Base-by-base conservation (phyloP, 2,888 invertebrate genomes). In the Odontocolon sp. region DNA sequence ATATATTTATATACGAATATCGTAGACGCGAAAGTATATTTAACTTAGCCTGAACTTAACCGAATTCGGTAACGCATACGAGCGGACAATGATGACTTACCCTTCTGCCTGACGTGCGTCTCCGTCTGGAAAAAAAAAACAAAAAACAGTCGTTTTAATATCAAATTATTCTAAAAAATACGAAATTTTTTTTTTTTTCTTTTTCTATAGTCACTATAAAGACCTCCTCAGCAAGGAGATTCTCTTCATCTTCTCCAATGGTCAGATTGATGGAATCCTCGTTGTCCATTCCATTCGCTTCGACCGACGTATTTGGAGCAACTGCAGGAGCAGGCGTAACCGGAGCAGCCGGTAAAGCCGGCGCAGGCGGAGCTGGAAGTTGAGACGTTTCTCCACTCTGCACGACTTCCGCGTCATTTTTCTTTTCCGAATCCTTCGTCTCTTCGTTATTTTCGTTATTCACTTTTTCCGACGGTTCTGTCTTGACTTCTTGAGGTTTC, bases 181-280 rank as follows among this genome's bases (percentile, higher is more conserved):
- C n/a, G n/a, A n/a, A n/a, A n/a, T n/a, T n/a, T n/a, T n/a, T n/a
- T n/a, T n/a, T n/a, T n/a, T n/a, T n/a, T n/a, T n/a, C n/a, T n/a
- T n/a, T n/a, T n/a, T n/a, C n/a, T n/a, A n/a, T n/a, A n/a, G n/a
- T n/a, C n/a, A n/a, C 8, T 18, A 47, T 59, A 91, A 90, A 87
- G 92, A 95, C 95, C 93, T 96, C 95, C 90, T 95, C 95, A 89
- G 94, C 95, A 73, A 96, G 92, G 75, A 96, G 92, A 91, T 93
- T 92, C 85, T 93, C 94, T 83, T 96, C 96, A 89, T 96, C 96
- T 90, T 95, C 96, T 40, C 95, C 96, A 88, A 96, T 93, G 73
- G 95, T 95, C 82, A 96, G 91, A 88, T 96, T 95, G 72, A 96
- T 94, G 36, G 95, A 95, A 90, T 96, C 96, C 85, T 96, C 96